These are phyloP conservation scores for Lasius fuliginosus DNA, from an alignment of 2,888 invertebrate species.

Conservation along the genomic window DNA sequence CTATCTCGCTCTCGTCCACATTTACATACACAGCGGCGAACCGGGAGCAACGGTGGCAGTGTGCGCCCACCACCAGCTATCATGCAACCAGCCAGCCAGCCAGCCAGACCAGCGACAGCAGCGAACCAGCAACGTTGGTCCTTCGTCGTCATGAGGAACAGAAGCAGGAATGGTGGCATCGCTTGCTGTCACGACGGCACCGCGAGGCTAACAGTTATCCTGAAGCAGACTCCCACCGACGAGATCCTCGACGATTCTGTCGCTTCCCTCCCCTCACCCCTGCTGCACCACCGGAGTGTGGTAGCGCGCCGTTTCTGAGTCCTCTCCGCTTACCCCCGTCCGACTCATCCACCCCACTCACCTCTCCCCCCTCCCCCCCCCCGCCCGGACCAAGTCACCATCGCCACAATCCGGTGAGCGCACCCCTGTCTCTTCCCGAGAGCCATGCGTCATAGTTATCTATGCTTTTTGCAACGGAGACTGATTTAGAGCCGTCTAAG, in stretches of 20 bases:
- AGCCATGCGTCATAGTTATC: conserved; percentile 86
- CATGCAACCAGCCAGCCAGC: conserved; percentile 65
- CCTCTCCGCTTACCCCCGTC: conserved; percentile 60
- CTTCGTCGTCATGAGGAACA: conserved; percentile 55
- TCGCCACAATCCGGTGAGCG: conserved; percentile 79
- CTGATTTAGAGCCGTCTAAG: conserved; percentile 87
- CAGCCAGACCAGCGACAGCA: conserved; percentile 61
- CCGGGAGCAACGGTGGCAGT: conserved; percentile 65
- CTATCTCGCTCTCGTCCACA: conserved; percentile 67
- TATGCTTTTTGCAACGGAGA: conserved; percentile 86
- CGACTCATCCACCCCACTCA: conserved; percentile 65
- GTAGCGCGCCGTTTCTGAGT: conserved; percentile 54
- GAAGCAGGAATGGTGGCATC: conserved; percentile 55
- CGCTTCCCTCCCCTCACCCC: conserved; percentile 26
- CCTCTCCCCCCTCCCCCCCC: conserved; percentile 62
- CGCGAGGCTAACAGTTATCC: conserved; percentile 56
- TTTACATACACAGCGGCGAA: conserved; percentile 73
- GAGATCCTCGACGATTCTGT: conserved; percentile 52
- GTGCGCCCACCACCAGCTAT: conserved; percentile 67
- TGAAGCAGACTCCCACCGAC: conserved; percentile 45
- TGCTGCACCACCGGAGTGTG: conserved; percentile 50
- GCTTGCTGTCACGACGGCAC: conserved; percentile 57
- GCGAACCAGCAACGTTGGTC: conserved; percentile 65
- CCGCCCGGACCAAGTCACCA: conserved; percentile 75
- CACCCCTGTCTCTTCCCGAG: conserved; percentile 84